Evolutionary conservation across 2,888 invertebrate species (phyloP), one percentile per base, ranked within the genome.

Genomic region (Drosophila affinis): DNA sequence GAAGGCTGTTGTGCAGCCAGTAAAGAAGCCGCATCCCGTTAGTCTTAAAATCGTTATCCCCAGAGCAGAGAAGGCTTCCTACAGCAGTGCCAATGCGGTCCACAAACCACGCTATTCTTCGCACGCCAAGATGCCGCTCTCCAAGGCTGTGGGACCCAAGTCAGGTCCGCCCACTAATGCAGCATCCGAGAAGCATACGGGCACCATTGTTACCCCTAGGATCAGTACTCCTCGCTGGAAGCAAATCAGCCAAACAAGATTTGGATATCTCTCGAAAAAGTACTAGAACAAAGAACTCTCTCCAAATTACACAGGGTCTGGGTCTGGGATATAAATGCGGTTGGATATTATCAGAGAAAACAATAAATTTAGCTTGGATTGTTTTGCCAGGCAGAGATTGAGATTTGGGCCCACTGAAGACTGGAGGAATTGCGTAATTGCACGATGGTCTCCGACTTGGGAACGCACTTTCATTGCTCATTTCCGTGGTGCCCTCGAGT

Each of bases 401-500:
- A 3, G 10, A 32, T 10, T 10, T 32, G 2, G 34, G 39, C 21
- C 4, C 34, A 10, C 5, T 6, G 14, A 2, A 14, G 14, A 39
- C 65, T 57, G 21, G 27, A 34, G 63, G 49, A 39, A 9, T 53
- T 70, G 51, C 60, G 57, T 81, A 81, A 79, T 80, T 80, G 77
- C 72, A 69, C 48, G 34, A 48, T 58, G 62, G 57, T 61, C 59
- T 61, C 49, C 55, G 54, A 68, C 62, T 62, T 10, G 55, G 61
- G 49, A 75, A 75, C 61, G 70, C 62, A 83, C 71, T 73, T 76
- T 70, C 58, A 72, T 63, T 75, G 77, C 78, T 75, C 75, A 74
- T 63, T 74, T 75, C 58, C 67, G 48, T 55, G 63, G 48, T 39
- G 34, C 34, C 46, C 62, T 48, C 53, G 49, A 52, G 58, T 58